These are phyloP conservation scores for Apocrypta bakeri DNA, from an alignment of 1,140 invertebrate species.

Conservation along the genomic window DNA sequence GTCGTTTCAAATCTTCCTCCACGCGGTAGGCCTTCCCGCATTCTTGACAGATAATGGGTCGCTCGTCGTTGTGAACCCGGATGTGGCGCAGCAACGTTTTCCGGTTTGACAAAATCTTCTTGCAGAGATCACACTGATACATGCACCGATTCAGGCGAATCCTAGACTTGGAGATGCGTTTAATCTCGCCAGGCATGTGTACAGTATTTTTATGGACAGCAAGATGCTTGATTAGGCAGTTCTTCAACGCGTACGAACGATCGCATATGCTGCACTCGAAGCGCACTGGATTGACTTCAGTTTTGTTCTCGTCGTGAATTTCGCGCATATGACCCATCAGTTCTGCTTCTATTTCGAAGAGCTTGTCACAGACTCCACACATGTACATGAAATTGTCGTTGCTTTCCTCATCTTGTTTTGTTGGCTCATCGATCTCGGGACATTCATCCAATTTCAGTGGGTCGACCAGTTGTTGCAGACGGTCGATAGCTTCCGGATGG, in stretches of 20 bases:
- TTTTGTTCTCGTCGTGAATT: not conserved
- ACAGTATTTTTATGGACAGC: not conserved
- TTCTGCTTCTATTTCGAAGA: not conserved
- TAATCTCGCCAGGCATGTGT: not conserved
- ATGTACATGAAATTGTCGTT: not conserved
- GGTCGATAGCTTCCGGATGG: too few species aligned
- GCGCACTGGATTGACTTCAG: not conserved
- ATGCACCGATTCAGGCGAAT: not conserved
- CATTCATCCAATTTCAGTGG: not conserved
- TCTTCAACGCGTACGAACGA: not conserved
- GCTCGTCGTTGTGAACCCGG: constrained; percentile 72
- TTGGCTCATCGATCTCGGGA: not conserved
- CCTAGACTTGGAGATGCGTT: not conserved
- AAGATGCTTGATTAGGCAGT: constrained; percentile 11
- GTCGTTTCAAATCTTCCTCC: constrained; percentile 66
- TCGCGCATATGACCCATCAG: constrained; percentile 15
- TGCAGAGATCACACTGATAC: constrained; percentile 21
- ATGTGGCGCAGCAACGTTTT: constrained; percentile 76
- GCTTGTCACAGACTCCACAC: constrained; percentile 27
- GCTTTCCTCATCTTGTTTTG: not conserved
- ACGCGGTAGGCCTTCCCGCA: constrained; percentile 69
- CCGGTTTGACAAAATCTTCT: not conserved
- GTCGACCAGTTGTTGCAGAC: not conserved
- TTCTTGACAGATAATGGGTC: constrained; percentile 63
- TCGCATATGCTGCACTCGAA: constrained; percentile 33